Evolutionary conservation across 2,113 vertebrate genomes (phyloP).

Genomic region (Setophaga petechia): DNA sequence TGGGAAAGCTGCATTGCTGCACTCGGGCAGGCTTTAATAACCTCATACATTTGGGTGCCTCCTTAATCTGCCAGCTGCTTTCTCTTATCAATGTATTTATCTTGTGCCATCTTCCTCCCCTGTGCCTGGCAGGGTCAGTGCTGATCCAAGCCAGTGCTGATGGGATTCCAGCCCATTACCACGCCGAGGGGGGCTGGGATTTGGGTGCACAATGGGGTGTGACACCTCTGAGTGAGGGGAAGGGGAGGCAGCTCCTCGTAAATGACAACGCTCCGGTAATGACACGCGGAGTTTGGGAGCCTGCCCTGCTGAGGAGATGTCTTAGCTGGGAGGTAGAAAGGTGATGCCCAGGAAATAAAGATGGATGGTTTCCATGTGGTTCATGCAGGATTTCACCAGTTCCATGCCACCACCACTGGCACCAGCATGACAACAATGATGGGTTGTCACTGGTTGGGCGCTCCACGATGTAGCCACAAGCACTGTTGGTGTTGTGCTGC

Average conservation of each 20-base stretch:
- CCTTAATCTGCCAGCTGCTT: not conserved
- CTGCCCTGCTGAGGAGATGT: not conserved
- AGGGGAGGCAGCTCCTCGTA: constrained; percentile 4
- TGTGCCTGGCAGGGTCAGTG: not conserved
- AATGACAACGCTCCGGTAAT: not conserved
- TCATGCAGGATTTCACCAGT: not conserved
- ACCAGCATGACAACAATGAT: not conserved
- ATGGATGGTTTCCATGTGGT: not conserved
- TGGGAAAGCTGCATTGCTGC: not conserved
- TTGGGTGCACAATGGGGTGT: constrained; percentile 38
- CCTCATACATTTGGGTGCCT: constrained; percentile 12
- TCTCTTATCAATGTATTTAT: not conserved
- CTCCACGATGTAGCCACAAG: not conserved
- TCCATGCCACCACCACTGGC: not conserved
- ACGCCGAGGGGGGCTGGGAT: not conserved
- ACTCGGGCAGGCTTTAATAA: not conserved
- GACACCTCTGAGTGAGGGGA: not conserved
- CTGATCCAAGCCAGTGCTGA: constrained; percentile 16
- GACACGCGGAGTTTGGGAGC: not conserved
- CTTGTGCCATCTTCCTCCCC: not conserved
- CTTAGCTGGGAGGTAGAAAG: not conserved
- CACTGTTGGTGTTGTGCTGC: not conserved
- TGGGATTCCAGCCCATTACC: constrained; percentile 55
- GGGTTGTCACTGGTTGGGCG: not conserved
- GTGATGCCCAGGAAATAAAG: not conserved